Evolutionary conservation across 1,140 invertebrate genomes (phyloP).

Genomic region (Trichomalopsis sarcophagae): DNA sequence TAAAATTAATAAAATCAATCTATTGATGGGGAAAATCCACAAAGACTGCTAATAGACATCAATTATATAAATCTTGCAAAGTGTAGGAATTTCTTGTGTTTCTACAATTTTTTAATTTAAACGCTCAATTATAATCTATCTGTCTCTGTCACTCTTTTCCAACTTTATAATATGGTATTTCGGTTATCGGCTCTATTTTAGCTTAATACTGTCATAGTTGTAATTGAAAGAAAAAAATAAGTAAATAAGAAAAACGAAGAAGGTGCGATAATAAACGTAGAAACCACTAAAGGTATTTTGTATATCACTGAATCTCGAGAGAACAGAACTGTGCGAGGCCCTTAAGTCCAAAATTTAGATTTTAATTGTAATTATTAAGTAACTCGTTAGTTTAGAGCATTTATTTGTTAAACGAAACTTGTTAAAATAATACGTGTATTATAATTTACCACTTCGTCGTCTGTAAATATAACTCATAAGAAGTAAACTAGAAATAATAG

Average conservation of each 20-base stretch:
- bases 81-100: slow-evolving; percentile 36
- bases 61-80: slow-evolving; percentile 44
- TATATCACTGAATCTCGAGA: slow-evolving; percentile 60
- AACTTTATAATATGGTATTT: slow-evolving; percentile 46
- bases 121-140: slow-evolving; percentile 45
- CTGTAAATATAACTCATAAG: slow-evolving; percentile 71
- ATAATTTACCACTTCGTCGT: slow-evolving; percentile 71
- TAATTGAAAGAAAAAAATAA: slow-evolving; percentile 48
- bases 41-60: slow-evolving; percentile 47
- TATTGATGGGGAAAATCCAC: background rate
- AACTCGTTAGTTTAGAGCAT: slow-evolving; percentile 65
- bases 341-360: slow-evolving; percentile 66
- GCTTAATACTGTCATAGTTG: slow-evolving; percentile 50
- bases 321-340: slow-evolving; percentile 60
- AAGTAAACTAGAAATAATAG: slow-evolving; percentile 66
- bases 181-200: slow-evolving; percentile 48
- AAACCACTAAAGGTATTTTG: slow-evolving; percentile 56
- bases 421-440: slow-evolving; percentile 70
- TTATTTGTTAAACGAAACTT: slow-evolving; percentile 70
- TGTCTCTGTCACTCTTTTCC: slow-evolving; percentile 41
- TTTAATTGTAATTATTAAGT: slow-evolving; percentile 61
- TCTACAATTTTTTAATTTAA: slow-evolving; percentile 44
- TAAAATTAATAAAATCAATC: background rate
- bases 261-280: slow-evolving; percentile 50
- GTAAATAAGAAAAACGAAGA: slow-evolving; percentile 45